These are phyloP conservation scores for Phasianus colchicus DNA, from an alignment of 2,113 vertebrate species.

Conservation along the genomic window DNA sequence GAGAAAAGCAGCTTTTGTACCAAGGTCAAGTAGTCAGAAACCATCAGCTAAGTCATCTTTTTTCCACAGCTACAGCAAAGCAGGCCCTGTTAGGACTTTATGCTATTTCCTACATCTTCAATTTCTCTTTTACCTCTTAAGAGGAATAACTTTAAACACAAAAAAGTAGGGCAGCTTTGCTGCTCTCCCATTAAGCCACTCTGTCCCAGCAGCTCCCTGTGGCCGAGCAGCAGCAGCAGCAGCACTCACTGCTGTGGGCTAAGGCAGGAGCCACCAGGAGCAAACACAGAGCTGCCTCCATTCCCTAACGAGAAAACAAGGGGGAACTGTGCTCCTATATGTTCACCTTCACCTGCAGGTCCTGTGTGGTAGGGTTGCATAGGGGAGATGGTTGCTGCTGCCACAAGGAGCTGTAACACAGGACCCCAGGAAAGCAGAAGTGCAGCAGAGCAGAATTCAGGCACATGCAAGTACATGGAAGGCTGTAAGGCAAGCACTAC, in stretches of 20 bases:
- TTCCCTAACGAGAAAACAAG: not conserved
- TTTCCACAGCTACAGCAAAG: not conserved
- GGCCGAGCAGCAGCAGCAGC: not conserved
- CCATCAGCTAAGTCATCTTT: not conserved
- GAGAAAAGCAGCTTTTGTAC: not conserved
- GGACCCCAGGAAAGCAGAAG: not conserved
- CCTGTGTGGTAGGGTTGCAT: not conserved
- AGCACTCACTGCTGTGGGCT: not conserved
- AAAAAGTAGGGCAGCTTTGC: not conserved
- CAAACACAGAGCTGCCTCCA: not conserved
- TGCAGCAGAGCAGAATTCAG: accelerated
- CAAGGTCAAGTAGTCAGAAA: not conserved
- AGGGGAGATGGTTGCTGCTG: not conserved
- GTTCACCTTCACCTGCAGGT: accelerated
- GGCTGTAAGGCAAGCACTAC: not conserved
- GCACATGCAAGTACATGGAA: accelerated
- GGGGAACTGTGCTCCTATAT: accelerated
- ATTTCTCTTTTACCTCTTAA: not conserved
- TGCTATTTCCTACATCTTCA: not conserved
- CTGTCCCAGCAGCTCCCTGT: accelerated
- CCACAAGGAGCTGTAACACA: not conserved
- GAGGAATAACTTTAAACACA: not conserved
- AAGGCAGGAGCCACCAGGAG: not conserved
- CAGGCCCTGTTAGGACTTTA: not conserved
- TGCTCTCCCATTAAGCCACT: not conserved